phyloP scores from a whole-genome alignment of 2,888 invertebrate species.

The Petrolisthes cinctipes region DNA sequence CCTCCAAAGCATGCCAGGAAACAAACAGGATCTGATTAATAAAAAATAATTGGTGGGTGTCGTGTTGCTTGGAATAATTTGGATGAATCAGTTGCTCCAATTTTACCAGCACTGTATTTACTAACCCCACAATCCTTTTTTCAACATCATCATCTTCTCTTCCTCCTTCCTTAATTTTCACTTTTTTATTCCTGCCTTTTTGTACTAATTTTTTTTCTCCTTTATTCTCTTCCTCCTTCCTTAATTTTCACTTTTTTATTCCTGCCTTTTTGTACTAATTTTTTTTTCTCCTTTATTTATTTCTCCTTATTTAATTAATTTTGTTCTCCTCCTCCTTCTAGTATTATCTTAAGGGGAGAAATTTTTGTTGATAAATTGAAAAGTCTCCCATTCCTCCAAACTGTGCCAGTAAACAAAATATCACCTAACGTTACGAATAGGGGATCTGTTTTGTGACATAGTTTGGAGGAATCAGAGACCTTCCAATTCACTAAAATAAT shows the following conservation, averaged over 20 bases:
- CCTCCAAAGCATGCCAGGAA: too few species aligned
- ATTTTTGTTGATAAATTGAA: too few species aligned
- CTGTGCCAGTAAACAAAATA: too few species aligned
- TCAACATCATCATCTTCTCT: neutral
- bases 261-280: neutral
- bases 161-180: neutral
- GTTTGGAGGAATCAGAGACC: too few species aligned
- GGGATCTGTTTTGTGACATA: too few species aligned
- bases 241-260: neutral
- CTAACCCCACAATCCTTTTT: neutral
- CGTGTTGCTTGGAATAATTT: too few species aligned
- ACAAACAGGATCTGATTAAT: conserved; percentile 16
- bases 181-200: neutral
- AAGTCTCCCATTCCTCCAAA: too few species aligned
- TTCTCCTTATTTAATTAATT: neutral
- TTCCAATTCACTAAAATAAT: too few species aligned
- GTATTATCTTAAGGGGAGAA: neutral
- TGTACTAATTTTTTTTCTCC: neutral
- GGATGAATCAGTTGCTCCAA: too few species aligned
- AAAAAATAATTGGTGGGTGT: neutral
- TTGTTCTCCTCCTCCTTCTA: neutral
- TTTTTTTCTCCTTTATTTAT: neutral
- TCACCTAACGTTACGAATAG: too few species aligned
- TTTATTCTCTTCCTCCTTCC: neutral
- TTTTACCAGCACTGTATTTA: neutral